Conservation (phyloP, 2,113 vertebrate species). For the Ancistrus triradiatus region DNA sequence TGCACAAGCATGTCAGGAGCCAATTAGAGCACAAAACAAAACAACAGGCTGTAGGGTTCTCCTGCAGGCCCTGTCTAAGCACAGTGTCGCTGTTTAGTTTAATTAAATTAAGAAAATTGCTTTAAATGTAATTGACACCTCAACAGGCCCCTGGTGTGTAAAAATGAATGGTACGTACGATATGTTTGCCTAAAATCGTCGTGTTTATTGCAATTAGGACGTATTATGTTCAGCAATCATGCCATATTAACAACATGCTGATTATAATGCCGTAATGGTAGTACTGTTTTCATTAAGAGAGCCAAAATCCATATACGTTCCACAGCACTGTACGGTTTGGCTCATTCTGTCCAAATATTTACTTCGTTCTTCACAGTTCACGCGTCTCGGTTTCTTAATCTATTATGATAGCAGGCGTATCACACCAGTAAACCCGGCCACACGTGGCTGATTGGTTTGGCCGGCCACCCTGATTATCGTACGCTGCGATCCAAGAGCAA, state of each 20-base stretch:
- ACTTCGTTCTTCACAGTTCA: conserved; percentile 12
- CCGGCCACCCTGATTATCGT: conserved; percentile 32
- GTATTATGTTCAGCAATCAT: background rate
- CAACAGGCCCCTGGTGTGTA: conserved; percentile 55
- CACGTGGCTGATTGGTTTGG: conserved; percentile 43
- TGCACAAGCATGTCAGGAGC: conserved; percentile 62
- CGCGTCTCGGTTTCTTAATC: conserved; percentile 25
- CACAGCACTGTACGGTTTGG: background rate
- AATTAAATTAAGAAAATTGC: conserved; percentile 62
- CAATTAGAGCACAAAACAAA: conserved; percentile 72
- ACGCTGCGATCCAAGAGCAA: conserved; percentile 31
- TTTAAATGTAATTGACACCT: conserved; percentile 56
- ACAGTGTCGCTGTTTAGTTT: conserved; percentile 67
- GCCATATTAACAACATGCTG: too few species aligned
- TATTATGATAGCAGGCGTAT: conserved; percentile 22
- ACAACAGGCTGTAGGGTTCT: conserved; percentile 68
- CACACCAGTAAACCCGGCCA: conserved; percentile 28
- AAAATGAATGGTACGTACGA: too few species aligned
- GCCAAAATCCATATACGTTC: background rate
- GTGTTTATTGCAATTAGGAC: background rate
- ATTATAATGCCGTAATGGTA: too few species aligned
- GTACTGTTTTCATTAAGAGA: background rate
- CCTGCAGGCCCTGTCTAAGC: conserved; percentile 68
- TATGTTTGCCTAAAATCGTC: too few species aligned
- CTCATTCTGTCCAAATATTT: conserved; percentile 2